Evolutionary conservation across 2,797 vertebrate species (phyloP).

Genomic region (Karalla daura): DNA sequence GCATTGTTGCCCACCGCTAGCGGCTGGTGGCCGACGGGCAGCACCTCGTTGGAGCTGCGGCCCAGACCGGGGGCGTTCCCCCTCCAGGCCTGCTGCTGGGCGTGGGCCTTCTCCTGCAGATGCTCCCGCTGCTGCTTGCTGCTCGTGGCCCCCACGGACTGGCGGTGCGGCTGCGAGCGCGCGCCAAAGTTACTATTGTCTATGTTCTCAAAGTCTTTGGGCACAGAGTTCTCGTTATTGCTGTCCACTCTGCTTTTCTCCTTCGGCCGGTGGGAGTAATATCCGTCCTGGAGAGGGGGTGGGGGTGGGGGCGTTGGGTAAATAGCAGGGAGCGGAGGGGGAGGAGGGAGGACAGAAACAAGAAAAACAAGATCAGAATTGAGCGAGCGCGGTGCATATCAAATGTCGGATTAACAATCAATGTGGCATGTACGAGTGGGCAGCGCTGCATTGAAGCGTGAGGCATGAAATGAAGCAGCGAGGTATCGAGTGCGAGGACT

Average conservation of each 20-base stretch:
- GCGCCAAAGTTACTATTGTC: slow-evolving; percentile 98
- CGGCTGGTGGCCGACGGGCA: slow-evolving; percentile 69
- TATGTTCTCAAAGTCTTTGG: slow-evolving; percentile 97
- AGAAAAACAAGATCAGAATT: slow-evolving; percentile 71
- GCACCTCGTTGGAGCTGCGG: slow-evolving; percentile 86
- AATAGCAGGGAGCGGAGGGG: slow-evolving; percentile 21
- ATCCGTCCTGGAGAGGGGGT: slow-evolving; percentile 87
- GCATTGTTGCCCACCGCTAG: slow-evolving; percentile 51
- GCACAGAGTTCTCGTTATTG: slow-evolving; percentile 99
- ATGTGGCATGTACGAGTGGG: slow-evolving; percentile 65
- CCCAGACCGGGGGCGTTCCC: slow-evolving; percentile 76
- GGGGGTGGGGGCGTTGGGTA: slow-evolving; percentile 16
- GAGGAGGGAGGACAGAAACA: slow-evolving; percentile 46
- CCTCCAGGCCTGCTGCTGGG: slow-evolving; percentile 83
- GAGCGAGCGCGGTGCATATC: slow-evolving; percentile 65
- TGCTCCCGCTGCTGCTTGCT: slow-evolving; percentile 87
- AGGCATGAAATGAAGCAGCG: slow-evolving; percentile 79
- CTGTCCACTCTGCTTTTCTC: slow-evolving; percentile 96
- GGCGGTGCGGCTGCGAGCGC: slow-evolving; percentile 90
- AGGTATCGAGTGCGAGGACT: slow-evolving; percentile 56
- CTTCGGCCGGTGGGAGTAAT: slow-evolving; percentile 96
- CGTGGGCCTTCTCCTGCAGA: slow-evolving; percentile 85
- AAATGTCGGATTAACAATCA: slow-evolving; percentile 77
- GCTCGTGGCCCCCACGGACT: slow-evolving; percentile 70
- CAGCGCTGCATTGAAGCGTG: slow-evolving; percentile 56